Evolutionary conservation across 2,888 invertebrate genomes (phyloP).

Genomic region (Diabrotica balteata): DNA sequence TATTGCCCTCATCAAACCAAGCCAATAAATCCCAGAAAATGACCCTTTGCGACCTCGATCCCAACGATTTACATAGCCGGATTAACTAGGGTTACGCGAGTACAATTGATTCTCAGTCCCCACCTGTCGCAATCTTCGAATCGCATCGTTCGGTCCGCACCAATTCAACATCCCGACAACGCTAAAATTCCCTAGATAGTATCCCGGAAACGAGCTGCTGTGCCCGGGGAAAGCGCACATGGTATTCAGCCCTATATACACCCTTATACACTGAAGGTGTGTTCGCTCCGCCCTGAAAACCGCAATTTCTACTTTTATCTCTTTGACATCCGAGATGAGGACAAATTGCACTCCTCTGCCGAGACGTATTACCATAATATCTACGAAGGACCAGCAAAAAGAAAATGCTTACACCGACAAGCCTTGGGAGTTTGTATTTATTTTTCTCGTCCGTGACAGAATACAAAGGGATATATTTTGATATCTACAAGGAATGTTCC

Average conservation of each 20-base stretch:
- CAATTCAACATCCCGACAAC: neutral
- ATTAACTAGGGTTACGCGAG: neutral
- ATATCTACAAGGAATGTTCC: too few relatives aligned
- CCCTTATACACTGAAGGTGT: neutral
- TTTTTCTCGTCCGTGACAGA: too few relatives aligned
- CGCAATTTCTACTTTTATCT: slow-evolving; percentile 2
- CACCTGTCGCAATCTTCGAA: slow-evolving; percentile 7
- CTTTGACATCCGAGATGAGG: neutral
- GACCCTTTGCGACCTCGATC: neutral
- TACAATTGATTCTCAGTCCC: neutral
- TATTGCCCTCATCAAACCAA: too few relatives aligned
- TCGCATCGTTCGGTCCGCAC: slow-evolving; percentile 1
- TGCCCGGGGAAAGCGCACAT: slow-evolving; percentile 5
- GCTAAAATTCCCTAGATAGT: slow-evolving; percentile 4
- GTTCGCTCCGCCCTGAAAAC: neutral
- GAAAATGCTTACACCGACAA: too few relatives aligned
- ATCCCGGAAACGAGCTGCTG: slow-evolving; percentile 7
- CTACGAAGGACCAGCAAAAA: too few relatives aligned
- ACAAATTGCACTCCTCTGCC: too few relatives aligned
- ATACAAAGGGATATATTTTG: too few relatives aligned
- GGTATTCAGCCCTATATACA: neutral
- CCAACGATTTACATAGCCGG: neutral
- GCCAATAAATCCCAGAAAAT: too few relatives aligned
- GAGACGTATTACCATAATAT: too few relatives aligned
- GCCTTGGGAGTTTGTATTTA: too few relatives aligned